Conservation (phyloP, 1,140 invertebrate species). For the Papilio xuthus region DNA sequence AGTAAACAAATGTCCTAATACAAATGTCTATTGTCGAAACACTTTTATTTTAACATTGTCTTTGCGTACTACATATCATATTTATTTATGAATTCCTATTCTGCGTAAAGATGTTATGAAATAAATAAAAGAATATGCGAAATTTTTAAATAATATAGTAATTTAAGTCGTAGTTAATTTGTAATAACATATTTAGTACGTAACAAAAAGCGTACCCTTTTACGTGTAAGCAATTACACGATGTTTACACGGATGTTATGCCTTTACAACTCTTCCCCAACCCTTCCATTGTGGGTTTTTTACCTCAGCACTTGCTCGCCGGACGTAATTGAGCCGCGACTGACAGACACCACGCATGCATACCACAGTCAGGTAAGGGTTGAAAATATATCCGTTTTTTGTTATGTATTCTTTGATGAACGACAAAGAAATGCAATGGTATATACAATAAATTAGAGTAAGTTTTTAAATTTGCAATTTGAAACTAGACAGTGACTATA, state of each 20-base stretch:
- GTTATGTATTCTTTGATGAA: background rate
- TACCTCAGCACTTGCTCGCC: conserved; percentile 63
- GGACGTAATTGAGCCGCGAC: conserved; percentile 61
- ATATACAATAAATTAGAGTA: too few relatives aligned
- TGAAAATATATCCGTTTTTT: background rate
- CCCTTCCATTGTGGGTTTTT: conserved; percentile 74
- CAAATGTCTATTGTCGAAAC: background rate
- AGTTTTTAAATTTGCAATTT: too few relatives aligned
- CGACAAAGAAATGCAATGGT: background rate
- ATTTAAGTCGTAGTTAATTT: conserved; percentile 9
- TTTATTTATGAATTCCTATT: background rate
- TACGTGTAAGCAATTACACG: conserved; percentile 75
- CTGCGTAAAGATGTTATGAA: too few relatives aligned
- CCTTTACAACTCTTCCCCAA: conserved; percentile 69
- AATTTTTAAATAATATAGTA: background rate
- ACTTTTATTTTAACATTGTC: background rate
- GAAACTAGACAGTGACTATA: too few relatives aligned
- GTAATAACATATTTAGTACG: conserved; percentile 11
- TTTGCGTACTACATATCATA: too few relatives aligned
- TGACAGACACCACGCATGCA: conserved; percentile 39
- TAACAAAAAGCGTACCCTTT: conserved; percentile 56
- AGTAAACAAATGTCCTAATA: background rate
- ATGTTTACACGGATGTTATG: conserved; percentile 78
- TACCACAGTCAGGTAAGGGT: conserved; percentile 30
- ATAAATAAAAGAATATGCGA: background rate